Evolutionary conservation across 2,797 vertebrate genomes (phyloP).

Genomic region (Sebastes steindachneri): DNA sequence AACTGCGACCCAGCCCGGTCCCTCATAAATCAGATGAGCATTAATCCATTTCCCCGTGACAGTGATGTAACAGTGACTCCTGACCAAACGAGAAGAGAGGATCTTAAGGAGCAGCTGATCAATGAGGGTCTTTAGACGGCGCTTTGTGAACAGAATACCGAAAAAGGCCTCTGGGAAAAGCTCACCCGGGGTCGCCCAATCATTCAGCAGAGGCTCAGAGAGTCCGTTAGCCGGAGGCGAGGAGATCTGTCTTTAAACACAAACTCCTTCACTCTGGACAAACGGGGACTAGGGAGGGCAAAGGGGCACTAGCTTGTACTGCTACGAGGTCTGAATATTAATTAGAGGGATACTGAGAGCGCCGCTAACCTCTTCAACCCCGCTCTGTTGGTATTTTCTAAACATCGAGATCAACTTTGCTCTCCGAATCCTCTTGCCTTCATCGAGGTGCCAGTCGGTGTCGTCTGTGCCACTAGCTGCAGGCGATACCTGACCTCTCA

Average conservation of each 20-base stretch:
- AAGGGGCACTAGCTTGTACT: neutral
- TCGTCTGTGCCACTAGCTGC: neutral
- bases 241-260: slow-evolving; percentile 35
- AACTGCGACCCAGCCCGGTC: neutral
- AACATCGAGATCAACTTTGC: slow-evolving; percentile 18
- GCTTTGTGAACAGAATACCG: slow-evolving; percentile 69
- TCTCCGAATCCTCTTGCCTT: slow-evolving; percentile 33
- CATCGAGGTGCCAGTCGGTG: slow-evolving; percentile 1
- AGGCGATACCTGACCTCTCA: slow-evolving; percentile 26
- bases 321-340: slow-evolving; percentile 46
- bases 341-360: slow-evolving; percentile 8
- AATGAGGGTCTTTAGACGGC: slow-evolving; percentile 70
- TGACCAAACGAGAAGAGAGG: slow-evolving; percentile 43
- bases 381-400: neutral
- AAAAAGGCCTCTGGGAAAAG: slow-evolving; percentile 48
- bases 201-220: slow-evolving; percentile 33
- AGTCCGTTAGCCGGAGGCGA: slow-evolving; percentile 33
- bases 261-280: slow-evolving; percentile 41
- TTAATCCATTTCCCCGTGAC: slow-evolving; percentile 61
- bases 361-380: slow-evolving; percentile 29
- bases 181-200: slow-evolving; percentile 37
- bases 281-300: slow-evolving; percentile 17
- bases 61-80: slow-evolving; percentile 71
- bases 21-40: slow-evolving; percentile 53
- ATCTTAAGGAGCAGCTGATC: slow-evolving; percentile 70